These are phyloP conservation scores for Eumeta japonica DNA, from an alignment of 1,140 invertebrate genomes.

Conservation along the genomic window DNA sequence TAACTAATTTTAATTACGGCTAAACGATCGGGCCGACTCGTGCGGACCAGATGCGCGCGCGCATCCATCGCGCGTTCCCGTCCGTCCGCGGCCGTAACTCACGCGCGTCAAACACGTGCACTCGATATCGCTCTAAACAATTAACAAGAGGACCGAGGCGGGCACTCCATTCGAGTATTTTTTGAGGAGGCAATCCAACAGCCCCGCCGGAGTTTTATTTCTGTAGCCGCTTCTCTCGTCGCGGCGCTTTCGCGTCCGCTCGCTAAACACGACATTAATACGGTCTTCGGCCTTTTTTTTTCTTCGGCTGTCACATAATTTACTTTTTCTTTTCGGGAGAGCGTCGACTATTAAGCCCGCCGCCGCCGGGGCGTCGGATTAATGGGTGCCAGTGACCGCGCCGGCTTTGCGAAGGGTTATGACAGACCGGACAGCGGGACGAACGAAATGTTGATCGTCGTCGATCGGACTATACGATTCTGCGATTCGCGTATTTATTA, in stretches of 20 bases:
- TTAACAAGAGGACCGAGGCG: conserved; percentile 38
- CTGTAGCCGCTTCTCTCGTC: conserved; percentile 20
- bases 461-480: no score
- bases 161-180: conserved; percentile 41
- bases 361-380: conserved; percentile 40
- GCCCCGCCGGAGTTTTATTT: conserved; percentile 35
- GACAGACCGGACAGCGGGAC: no score
- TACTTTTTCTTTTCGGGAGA: conserved; percentile 38
- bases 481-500: no score
- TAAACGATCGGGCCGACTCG: no score
- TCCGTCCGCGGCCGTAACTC: no score
- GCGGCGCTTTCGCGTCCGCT: conserved; percentile 38
- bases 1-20: no score
- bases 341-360: conserved; percentile 53
- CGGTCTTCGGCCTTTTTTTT: conserved; percentile 40
- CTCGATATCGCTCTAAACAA: conserved; percentile 48
- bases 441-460: no score
- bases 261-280: conserved; percentile 53
- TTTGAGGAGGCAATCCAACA: conserved; percentile 37
- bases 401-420: no score
- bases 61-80: no score
- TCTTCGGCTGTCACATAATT: conserved; percentile 46
- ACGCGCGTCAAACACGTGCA: conserved; percentile 43
- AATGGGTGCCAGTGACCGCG: conserved; percentile 36
- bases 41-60: no score